Evolutionary conservation across 2,888 invertebrate species (phyloP).

Genomic region (Podotricha telesiphe): DNA sequence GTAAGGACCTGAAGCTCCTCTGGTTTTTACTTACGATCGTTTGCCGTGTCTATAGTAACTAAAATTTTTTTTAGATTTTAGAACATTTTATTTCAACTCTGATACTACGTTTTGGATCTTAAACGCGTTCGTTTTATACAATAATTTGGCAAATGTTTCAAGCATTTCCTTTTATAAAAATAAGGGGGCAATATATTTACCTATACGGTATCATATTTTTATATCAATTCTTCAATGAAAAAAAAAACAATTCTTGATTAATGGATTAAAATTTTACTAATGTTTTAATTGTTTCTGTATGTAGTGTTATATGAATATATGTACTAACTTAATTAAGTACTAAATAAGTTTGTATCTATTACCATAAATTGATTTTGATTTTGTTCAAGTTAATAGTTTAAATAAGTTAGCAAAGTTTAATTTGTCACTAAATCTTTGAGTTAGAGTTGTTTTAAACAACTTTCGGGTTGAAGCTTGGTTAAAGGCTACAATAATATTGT

Average conservation of each 20-base stretch:
- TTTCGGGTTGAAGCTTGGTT: not conserved
- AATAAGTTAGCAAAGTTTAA: conserved; percentile 2
- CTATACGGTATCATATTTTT: not conserved
- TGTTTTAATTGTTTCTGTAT: not conserved
- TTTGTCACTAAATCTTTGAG: not conserved
- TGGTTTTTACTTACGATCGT: no score
- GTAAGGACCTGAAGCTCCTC: no score
- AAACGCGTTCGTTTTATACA: no score
- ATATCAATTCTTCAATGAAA: not conserved
- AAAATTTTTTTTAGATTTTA: no score
- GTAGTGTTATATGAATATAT: not conserved
- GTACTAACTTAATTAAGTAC: conserved; percentile 1
- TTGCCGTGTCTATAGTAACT: no score
- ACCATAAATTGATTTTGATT: conserved; percentile 45
- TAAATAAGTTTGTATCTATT: conserved; percentile 47
- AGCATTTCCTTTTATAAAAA: not conserved
- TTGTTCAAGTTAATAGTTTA: conserved; percentile 23
- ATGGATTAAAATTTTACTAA: not conserved
- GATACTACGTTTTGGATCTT: no score
- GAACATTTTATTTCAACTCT: no score
- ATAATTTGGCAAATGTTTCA: no score
- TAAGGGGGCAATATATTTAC: not conserved
- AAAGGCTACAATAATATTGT: not conserved
- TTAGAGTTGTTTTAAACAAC: not conserved
- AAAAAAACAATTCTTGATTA: not conserved